These are phyloP conservation scores for Hirtodrosophila confusa DNA, from an alignment of 2,888 invertebrate species.

Conservation along the genomic window DNA sequence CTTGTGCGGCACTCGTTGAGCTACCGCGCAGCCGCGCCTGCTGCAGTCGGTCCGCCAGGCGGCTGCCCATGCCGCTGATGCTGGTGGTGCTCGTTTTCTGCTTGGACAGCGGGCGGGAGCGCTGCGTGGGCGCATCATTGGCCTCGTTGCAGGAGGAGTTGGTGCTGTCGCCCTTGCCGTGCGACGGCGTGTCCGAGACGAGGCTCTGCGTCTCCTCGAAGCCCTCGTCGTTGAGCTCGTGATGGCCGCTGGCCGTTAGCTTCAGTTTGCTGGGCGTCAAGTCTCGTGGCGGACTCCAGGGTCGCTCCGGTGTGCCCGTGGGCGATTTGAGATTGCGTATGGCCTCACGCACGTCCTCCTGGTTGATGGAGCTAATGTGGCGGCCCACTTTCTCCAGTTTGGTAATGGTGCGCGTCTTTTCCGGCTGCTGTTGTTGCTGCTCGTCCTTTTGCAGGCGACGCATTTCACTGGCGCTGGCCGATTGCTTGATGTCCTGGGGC, in stretches of 20 bases:
- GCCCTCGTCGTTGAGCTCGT: slow-evolving; percentile 93
- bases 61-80: slow-evolving; percentile 59
- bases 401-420: slow-evolving; percentile 81
- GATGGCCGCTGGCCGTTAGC: slow-evolving; percentile 69
- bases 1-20: slow-evolving; percentile 16
- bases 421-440: slow-evolving; percentile 78
- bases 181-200: slow-evolving; percentile 93
- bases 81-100: slow-evolving; percentile 61
- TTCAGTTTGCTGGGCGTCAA: slow-evolving; percentile 74
- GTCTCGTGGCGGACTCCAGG: slow-evolving; percentile 86
- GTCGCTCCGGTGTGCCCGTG: slow-evolving; percentile 86
- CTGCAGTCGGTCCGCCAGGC: slow-evolving; percentile 71
- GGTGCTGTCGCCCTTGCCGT: slow-evolving; percentile 87
- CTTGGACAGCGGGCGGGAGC: slow-evolving; percentile 58
- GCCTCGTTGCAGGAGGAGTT: slow-evolving; percentile 89
- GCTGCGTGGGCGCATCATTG: slow-evolving; percentile 84
- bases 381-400: slow-evolving; percentile 85
- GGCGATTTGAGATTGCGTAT: slow-evolving; percentile 88
- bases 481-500: slow-evolving; percentile 70
- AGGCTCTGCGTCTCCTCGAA: slow-evolving; percentile 95
- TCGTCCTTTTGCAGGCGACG: slow-evolving; percentile 47
- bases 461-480: slow-evolving; percentile 63
- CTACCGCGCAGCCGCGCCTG: slow-evolving; percentile 56
- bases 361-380: slow-evolving; percentile 89
- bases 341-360: slow-evolving; percentile 89